A percentile compares a stretch with the other conserved stretches of the same genome.
Conservation (phyloP, 2,888 invertebrate genomes). For the Lypha dubia region DNA sequence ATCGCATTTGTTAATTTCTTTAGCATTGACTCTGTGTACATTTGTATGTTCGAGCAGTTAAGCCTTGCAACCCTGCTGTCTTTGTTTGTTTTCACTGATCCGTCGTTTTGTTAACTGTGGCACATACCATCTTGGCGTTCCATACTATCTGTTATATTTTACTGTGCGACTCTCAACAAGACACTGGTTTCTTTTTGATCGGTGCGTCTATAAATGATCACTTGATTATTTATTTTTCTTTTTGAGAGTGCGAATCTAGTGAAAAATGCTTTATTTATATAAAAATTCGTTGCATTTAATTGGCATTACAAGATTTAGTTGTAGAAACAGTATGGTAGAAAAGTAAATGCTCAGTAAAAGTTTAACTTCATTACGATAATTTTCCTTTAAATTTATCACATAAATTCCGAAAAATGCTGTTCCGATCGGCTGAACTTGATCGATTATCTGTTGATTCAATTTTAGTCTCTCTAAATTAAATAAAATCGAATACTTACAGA, state of each 20-base stretch:
- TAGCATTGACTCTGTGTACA: not conserved
- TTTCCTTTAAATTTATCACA: too few species aligned
- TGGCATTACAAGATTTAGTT: constrained; percentile 62
- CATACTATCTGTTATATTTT: constrained; percentile 68
- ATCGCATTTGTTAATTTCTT: constrained; percentile 32
- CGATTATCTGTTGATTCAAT: too few species aligned
- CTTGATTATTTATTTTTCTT: constrained; percentile 26
- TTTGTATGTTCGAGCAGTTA: not conserved
- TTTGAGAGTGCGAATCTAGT: constrained; percentile 23
- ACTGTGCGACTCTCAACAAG: constrained; percentile 44
- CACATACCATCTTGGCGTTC: constrained; percentile 78
- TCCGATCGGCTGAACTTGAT: too few species aligned
- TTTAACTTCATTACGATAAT: too few species aligned
- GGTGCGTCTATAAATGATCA: constrained; percentile 55
- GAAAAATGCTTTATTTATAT: constrained; percentile 63
- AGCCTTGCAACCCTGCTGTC: constrained; percentile 19
- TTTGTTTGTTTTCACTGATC: constrained; percentile 45
- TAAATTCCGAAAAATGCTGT: too few species aligned
- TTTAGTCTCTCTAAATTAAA: not conserved
- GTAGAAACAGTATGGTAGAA: constrained; percentile 11
- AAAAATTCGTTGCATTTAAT: constrained; percentile 78
- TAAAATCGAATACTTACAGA: not conserved
- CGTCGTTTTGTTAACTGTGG: constrained; percentile 68
- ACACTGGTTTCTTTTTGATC: constrained; percentile 4
- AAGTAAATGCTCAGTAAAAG: too few species aligned